Evolutionary conservation across 2,797 vertebrate species (phyloP).

Genomic region (Spondyliosoma cantharus): DNA sequence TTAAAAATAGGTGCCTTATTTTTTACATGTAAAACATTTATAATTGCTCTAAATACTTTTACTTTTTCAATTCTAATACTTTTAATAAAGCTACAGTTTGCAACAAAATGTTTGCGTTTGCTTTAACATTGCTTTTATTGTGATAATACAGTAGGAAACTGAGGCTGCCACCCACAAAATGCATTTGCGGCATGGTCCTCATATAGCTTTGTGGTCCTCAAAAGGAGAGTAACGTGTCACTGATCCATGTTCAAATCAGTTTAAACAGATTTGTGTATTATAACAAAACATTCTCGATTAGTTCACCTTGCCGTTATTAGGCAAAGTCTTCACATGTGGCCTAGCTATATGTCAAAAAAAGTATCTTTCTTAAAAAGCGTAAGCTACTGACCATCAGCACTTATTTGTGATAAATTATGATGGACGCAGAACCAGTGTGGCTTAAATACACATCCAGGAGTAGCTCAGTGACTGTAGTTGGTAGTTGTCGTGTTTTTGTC

Average conservation of each 20-base stretch:
- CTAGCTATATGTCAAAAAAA: not conserved
- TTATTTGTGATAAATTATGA: not conserved
- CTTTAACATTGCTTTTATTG: not conserved
- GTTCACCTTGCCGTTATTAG: not conserved
- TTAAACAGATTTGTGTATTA: not conserved
- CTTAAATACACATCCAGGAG: not conserved
- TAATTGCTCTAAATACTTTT: no score
- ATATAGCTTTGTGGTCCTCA: not conserved
- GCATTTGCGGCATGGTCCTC: not conserved
- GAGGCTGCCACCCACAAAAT: not conserved
- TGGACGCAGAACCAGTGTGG: not conserved
- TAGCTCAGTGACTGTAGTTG: no score
- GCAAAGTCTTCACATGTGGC: not conserved
- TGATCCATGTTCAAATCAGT: not conserved
- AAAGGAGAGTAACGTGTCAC: not conserved
- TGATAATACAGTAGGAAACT: not conserved
- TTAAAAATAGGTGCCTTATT: not conserved
- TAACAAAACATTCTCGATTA: not conserved
- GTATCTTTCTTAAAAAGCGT: not conserved
- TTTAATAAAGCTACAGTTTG: not conserved
- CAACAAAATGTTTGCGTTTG: not conserved
- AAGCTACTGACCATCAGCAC: not conserved
- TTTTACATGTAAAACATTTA: no score
- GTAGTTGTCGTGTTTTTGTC: not conserved
- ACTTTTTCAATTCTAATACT: no score